Conservation (phyloP, 1,140 invertebrate species). For the Solen grandis region DNA sequence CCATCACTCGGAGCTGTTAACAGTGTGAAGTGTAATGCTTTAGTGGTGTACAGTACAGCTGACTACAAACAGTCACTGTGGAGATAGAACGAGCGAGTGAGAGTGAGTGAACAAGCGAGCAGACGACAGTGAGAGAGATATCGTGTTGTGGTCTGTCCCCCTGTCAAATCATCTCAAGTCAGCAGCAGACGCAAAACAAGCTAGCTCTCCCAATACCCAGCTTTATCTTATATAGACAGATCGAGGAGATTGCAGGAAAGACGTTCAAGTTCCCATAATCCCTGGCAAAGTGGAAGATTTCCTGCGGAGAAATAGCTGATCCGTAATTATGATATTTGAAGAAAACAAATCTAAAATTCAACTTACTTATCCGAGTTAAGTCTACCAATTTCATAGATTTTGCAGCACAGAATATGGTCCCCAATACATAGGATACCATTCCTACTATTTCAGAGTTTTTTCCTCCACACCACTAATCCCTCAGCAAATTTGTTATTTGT, state of each 20-base stretch:
- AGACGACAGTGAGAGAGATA: too few species aligned
- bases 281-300: conserved; percentile 54
- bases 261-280: conserved; percentile 53
- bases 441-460: conserved; percentile 16
- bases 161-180: neutral
- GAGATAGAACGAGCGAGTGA: too few species aligned
- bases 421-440: conserved; percentile 23
- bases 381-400: conserved; percentile 52
- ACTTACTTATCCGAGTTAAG: conserved; percentile 51
- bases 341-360: conserved; percentile 57
- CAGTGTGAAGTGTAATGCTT: too few species aligned
- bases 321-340: conserved; percentile 59
- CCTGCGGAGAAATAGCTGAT: conserved; percentile 28
- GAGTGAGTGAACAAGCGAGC: too few species aligned
- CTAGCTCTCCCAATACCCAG: neutral
- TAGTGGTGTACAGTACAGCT: too few species aligned
- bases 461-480: conserved; percentile 36
- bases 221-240: conserved; percentile 54
- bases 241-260: conserved; percentile 21
- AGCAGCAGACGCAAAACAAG: neutral
- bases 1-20: too few species aligned
- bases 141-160: too few species aligned
- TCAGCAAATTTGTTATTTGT: conserved; percentile 40
- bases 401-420: too few species aligned
- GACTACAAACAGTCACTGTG: too few species aligned